Conservation (phyloP, 2,113 vertebrate genomes). For the Antidorcas marsupialis region DNA sequence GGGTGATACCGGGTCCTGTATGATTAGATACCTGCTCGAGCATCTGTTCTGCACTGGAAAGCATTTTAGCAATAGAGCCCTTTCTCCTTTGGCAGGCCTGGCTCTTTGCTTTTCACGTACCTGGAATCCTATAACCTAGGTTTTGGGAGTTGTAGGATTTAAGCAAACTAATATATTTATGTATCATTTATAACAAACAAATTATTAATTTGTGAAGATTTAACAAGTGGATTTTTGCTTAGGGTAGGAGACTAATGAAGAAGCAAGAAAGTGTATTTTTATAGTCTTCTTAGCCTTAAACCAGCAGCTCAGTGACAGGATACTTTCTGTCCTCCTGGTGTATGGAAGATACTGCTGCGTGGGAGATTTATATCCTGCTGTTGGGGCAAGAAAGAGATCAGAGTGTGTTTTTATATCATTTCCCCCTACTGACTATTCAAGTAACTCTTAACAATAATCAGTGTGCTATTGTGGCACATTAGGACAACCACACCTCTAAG, state of each 20-base stretch:
- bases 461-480: accelerated
- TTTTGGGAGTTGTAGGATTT: neutral
- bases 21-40: neutral
- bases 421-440: neutral
- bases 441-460: neutral
- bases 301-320: neutral
- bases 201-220: neutral
- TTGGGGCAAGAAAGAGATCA: neutral
- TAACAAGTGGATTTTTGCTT: neutral
- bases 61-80: neutral
- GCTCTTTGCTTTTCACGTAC: neutral
- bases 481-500: neutral
- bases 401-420: neutral
- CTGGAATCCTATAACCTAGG: neutral
- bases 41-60: neutral
- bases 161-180: neutral
- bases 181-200: neutral
- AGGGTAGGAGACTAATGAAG: neutral
- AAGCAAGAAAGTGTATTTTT: neutral
- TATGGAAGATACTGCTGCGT: neutral
- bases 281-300: neutral
- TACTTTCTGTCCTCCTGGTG: neutral
- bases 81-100: neutral
- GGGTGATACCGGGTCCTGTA: neutral
- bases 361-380: neutral